Percentiles rank a stretch among this genome's conserved stretches.
Conservation (phyloP, 2,797 vertebrate genomes). For the Glossophaga mutica region DNA sequence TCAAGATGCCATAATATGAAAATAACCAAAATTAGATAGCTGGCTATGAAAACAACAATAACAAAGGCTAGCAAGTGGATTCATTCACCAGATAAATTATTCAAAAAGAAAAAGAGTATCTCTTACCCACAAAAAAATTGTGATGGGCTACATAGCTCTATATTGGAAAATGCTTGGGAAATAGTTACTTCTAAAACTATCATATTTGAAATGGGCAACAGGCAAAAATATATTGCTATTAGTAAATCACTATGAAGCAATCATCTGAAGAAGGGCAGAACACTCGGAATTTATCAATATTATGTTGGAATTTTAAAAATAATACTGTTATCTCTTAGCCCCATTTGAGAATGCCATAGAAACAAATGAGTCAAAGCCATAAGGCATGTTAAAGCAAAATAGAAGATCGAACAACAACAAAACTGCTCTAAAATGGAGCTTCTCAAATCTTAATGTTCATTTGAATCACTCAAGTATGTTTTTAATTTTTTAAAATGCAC, state of each 20-base stretch:
- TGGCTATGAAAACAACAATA: not conserved
- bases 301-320: not conserved
- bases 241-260: slow-evolving; percentile 3
- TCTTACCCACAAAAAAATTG: not conserved
- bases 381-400: not conserved
- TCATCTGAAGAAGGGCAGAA: not conserved
- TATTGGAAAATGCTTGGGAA: not conserved
- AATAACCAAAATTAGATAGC: not conserved
- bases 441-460: slow-evolving; percentile 1
- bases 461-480: not conserved
- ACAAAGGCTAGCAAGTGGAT: not conserved
- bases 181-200: slow-evolving; percentile 7
- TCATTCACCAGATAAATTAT: slow-evolving; percentile 11
- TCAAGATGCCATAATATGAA: not conserved
- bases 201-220: not conserved
- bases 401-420: not conserved
- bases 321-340: not conserved
- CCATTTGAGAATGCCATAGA: not conserved
- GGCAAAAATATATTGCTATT: not conserved
- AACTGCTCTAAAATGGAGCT: not conserved
- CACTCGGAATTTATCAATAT: not conserved
- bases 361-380: not conserved
- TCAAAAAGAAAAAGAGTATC: not conserved
- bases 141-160: not conserved
- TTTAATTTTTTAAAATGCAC: not conserved